A percentile compares a stretch with the other conserved stretches of the same genome.
These are phyloP conservation scores for Parnassius mnemosyne DNA, from an alignment of 2,888 invertebrate genomes.

Conservation along the genomic window DNA sequence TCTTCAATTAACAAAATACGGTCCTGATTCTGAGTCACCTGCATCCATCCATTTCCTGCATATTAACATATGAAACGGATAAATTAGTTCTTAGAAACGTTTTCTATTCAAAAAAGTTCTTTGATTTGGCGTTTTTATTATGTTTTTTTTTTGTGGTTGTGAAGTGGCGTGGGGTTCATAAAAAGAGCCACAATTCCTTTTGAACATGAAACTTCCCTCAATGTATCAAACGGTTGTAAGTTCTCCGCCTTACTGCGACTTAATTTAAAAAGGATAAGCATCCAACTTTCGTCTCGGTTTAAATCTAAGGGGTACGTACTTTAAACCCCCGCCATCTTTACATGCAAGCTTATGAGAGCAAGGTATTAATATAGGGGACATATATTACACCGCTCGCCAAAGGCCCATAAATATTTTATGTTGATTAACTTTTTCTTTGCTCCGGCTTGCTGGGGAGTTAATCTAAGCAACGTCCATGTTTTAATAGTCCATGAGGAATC, in stretches of 20 bases:
- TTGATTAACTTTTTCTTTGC: constrained; percentile 28
- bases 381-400: constrained; percentile 27
- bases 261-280: constrained; percentile 28
- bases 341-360: constrained; percentile 26
- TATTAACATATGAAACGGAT: constrained; percentile 1
- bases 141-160: background rate
- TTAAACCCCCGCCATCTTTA: constrained; percentile 27
- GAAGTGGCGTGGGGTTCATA: background rate
- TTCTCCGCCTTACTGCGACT: constrained; percentile 17
- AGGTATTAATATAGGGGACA: constrained; percentile 27
- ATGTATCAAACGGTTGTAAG: constrained; percentile 15
- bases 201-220: constrained; percentile 7
- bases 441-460: constrained; percentile 14
- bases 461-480: constrained; percentile 25
- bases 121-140: constrained; percentile 6
- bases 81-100: background rate
- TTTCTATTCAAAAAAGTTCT: constrained; percentile 1
- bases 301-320: constrained; percentile 23
- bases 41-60: too few species aligned
- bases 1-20: too few species aligned
- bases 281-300: constrained; percentile 12
- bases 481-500: constrained; percentile 25
- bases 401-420: constrained; percentile 28
- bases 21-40: too few species aligned
- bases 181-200: constrained; percentile 13